Percentiles rank a stretch among this genome's conserved stretches.
Evolutionary conservation across 2,113 vertebrate genomes (phyloP).

Genomic region (Eublepharis macularius): DNA sequence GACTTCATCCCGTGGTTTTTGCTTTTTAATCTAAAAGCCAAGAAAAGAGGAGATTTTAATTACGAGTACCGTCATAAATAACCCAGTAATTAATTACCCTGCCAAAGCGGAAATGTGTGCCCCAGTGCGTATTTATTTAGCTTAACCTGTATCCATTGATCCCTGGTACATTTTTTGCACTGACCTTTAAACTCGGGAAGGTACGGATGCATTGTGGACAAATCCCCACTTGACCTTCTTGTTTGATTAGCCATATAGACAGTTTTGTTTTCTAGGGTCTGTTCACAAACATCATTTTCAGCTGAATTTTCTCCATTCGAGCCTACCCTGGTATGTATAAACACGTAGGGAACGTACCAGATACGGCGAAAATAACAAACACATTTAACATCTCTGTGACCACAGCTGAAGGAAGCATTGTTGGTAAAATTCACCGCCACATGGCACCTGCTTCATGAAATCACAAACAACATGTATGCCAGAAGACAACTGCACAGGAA

Average conservation of each 20-base stretch:
- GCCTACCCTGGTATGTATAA: background rate
- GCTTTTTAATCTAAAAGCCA: background rate
- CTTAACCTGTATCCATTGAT: background rate
- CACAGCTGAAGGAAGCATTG: background rate
- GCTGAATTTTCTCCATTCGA: background rate
- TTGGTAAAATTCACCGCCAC: background rate
- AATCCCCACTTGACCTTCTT: constrained; percentile 19
- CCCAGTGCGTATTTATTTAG: background rate
- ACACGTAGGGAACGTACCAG: too few relatives aligned
- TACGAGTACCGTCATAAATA: background rate
- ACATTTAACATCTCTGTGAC: background rate
- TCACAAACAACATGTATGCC: background rate
- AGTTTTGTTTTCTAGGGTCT: background rate
- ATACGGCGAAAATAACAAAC: background rate
- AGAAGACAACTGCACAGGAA: background rate
- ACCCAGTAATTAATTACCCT: constrained; percentile 4
- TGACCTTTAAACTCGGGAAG: background rate
- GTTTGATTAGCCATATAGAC: background rate
- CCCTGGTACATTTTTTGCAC: constrained; percentile 1
- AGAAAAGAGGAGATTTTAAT: background rate
- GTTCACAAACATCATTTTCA: background rate
- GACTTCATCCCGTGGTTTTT: background rate
- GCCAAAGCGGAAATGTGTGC: background rate
- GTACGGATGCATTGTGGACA: background rate
- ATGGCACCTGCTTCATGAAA: background rate